Base-by-base conservation (phyloP, 2,797 vertebrate genomes). In the Xenops minutus region DNA sequence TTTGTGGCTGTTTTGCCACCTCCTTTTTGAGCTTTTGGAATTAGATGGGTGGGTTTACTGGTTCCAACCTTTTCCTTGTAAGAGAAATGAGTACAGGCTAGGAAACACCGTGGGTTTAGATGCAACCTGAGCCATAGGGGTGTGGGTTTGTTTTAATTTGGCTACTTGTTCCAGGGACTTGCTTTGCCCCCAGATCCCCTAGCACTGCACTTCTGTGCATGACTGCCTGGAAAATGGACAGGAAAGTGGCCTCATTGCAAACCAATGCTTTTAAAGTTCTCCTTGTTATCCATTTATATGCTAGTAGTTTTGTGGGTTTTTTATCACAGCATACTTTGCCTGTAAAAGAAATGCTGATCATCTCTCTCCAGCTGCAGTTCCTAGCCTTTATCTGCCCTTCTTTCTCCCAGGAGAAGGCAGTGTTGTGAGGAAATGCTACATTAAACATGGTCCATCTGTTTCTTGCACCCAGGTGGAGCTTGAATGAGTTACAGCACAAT, bases 401-500 rank as follows among this genome's bases (percentile, higher is more conserved):
- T 84, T 93, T 69, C n/a, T 67, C 52, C 52, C 75, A 39, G 8
- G 15, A 41, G 27, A 29, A 10, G 32, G 19, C 54, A 15, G 30
- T 75, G 67, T 85, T 92, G 32, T 34, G 67, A 69, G 24, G 75
- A 88, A 74, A 61, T 13, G 16, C 61, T 67, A 16, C 44, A 21
- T 75, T 85, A 56, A 72, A 97, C 21, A 29, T 11, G 12, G 27
- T 64, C 79, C 77, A 95, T 64, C 66, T 88, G 46, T 48, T 88
- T 81, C 46, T 88, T 7, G 21, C 36, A 72, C 41, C 32, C 14
- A 1, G 17, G 36, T 30, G 67, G 30, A 52, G 39, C 34, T 84
- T 66, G 67, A 86, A 43, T 11, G 64, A 62, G 46, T 76, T 62
- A 68, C 20, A 71, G 36, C 0, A 1, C 64, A 55, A 80, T 16